These are phyloP conservation scores for Argyresthia goedartella DNA, from an alignment of 2,888 invertebrate species.

Conservation along the genomic window DNA sequence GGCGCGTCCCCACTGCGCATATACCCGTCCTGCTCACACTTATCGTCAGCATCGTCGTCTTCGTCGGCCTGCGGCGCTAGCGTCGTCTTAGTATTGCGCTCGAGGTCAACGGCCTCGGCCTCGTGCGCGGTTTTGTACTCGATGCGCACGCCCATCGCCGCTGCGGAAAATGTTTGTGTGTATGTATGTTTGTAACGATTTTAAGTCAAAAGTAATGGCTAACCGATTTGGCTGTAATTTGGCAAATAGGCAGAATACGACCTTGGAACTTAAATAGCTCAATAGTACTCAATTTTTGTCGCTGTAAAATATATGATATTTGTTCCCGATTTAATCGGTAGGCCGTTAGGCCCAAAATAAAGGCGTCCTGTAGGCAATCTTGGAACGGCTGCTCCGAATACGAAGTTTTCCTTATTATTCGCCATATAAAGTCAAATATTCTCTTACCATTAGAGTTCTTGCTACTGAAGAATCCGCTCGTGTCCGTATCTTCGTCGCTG, in stretches of 20 bases:
- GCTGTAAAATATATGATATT: too few relatives aligned
- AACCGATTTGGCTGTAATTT: too few relatives aligned
- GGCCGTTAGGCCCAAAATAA: too few relatives aligned
- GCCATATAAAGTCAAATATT: too few relatives aligned
- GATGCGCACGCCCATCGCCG: conserved; percentile 75
- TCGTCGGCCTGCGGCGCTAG: conserved; percentile 30
- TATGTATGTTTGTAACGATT: not conserved
- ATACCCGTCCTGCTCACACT: conserved; percentile 2
- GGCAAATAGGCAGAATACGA: too few relatives aligned
- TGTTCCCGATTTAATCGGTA: too few relatives aligned
- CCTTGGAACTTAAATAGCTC: too few relatives aligned
- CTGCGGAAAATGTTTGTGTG: conserved; percentile 19
- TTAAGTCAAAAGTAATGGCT: too few relatives aligned
- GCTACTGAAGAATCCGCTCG: conserved; percentile 40
- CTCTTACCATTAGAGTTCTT: conserved; percentile 15
- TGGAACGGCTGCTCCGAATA: too few relatives aligned
- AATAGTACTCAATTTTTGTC: too few relatives aligned
- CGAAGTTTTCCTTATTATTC: too few relatives aligned
- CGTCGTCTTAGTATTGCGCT: conserved; percentile 35
- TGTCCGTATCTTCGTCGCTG: conserved; percentile 49
- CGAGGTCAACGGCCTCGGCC: conserved; percentile 85
- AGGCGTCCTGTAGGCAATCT: too few relatives aligned
- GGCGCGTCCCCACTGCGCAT: conserved; percentile 6
- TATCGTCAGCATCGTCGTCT: conserved; percentile 3
- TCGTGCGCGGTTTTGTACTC: conserved; percentile 88